A percentile compares a stretch with the other conserved stretches of the same genome.
Evolutionary conservation across 1,140 invertebrate species (phyloP).

Genomic region (Brachionus angularis): DNA sequence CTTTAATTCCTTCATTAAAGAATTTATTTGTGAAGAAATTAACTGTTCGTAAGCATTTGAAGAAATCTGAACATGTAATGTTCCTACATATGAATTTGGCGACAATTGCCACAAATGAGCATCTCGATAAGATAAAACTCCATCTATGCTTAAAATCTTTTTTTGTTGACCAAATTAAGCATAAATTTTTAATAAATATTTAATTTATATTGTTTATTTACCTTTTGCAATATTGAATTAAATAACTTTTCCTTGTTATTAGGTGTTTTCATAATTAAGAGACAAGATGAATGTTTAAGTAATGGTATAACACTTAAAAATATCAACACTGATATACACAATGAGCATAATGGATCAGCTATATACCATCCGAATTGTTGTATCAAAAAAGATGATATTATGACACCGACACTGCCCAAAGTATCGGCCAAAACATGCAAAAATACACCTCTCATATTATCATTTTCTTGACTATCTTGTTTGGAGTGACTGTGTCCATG

Average conservation of each 20-base stretch:
- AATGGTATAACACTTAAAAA: conserved; percentile 38
- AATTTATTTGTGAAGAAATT: conserved; percentile 53
- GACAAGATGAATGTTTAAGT: conserved; percentile 36
- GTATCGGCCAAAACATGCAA: conserved; percentile 66
- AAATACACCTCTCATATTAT: conserved; percentile 66
- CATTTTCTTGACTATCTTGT: conserved; percentile 61
- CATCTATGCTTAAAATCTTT: conserved; percentile 58
- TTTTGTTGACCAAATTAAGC: conserved; percentile 45
- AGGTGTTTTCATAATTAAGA: conserved; percentile 10
- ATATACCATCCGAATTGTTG: conserved; percentile 64
- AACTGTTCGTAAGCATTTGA: conserved; percentile 58
- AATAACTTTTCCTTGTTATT: conserved; percentile 15
- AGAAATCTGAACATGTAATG: conserved; percentile 57
- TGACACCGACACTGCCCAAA: conserved; percentile 64
- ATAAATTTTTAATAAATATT: conserved; percentile 29
- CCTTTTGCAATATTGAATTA: conserved; percentile 33
- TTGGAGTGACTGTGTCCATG: conserved; percentile 57
- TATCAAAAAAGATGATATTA: conserved; percentile 64
- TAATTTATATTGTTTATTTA: not conserved
- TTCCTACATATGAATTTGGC: conserved; percentile 54
- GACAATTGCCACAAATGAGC: conserved; percentile 60
- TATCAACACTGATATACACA: conserved; percentile 60
- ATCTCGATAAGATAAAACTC: conserved; percentile 57
- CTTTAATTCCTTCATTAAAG: conserved; percentile 55
- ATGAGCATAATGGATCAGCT: conserved; percentile 66